Conservation (phyloP, 2,797 vertebrate genomes). For the Euphonia xanthogaster region DNA sequence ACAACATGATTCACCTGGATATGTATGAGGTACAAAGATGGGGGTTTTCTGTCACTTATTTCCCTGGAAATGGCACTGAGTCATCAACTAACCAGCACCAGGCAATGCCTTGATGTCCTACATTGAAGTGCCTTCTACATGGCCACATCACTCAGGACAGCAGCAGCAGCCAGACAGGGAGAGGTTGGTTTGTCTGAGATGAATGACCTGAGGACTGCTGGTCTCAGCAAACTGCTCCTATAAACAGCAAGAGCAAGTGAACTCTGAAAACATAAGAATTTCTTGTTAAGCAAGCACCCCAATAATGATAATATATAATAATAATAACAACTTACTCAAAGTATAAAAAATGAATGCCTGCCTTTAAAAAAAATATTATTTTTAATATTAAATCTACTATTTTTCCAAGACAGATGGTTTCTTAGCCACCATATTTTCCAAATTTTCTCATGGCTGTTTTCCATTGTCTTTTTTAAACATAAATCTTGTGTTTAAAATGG, state of each 20-base stretch:
- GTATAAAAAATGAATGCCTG: not conserved
- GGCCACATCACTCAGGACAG: not conserved
- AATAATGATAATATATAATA: not conserved
- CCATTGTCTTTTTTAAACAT: not conserved
- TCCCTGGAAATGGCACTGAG: not conserved
- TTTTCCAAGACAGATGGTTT: not conserved
- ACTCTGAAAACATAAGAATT: constrained; percentile 19
- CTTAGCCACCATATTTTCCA: not conserved
- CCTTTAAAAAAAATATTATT: not conserved
- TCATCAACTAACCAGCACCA: not conserved
- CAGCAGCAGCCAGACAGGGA: not conserved
- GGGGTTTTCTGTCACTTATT: not conserved
- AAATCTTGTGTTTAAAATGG: not conserved
- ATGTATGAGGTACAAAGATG: not conserved
- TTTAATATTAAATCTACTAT: not conserved
- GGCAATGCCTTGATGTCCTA: constrained; percentile 21
- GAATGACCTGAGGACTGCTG: constrained; percentile 37
- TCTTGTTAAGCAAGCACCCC: constrained; percentile 3
- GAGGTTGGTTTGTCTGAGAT: constrained; percentile 30
- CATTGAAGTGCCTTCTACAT: not conserved
- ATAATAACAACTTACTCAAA: not conserved
- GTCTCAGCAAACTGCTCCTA: constrained; percentile 32
- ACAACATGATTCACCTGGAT: not conserved
- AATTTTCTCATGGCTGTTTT: not conserved
- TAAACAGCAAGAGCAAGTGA: constrained; percentile 30